A percentile compares a stretch with the other conserved stretches of the same genome.
Evolutionary conservation across 2,888 invertebrate genomes (phyloP).

Genomic region (Archips crataeganus): DNA sequence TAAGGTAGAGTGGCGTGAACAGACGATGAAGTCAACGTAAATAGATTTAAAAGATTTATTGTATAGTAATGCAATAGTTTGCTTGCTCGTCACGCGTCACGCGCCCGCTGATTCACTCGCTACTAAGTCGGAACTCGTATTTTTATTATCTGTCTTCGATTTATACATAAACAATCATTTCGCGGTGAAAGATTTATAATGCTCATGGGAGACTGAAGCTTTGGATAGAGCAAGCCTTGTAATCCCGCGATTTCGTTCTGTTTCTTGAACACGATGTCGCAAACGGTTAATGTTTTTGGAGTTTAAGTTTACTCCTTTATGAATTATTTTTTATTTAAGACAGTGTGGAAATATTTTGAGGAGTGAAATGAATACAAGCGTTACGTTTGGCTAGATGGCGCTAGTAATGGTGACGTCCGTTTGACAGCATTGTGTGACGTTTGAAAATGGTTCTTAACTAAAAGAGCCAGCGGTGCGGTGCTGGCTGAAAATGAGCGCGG

Average conservation of each 20-base stretch:
- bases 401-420: too few species aligned
- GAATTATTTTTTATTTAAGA: too few species aligned
- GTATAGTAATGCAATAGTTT: neutral
- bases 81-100: slow-evolving; percentile 7
- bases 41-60: neutral
- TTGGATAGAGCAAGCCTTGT: neutral
- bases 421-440: too few species aligned
- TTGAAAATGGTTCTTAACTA: too few species aligned
- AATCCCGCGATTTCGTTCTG: too few species aligned
- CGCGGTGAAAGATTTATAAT: neutral
- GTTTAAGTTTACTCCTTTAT: too few species aligned
- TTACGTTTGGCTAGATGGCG: too few species aligned
- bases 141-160: slow-evolving; percentile 2
- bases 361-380: too few species aligned
- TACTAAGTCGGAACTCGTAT: neutral
- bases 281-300: neutral
- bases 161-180: neutral
- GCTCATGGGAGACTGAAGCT: neutral
- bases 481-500: too few species aligned
- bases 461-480: too few species aligned
- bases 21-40: neutral
- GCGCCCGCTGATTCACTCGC: neutral
- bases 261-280: neutral
- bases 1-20: neutral
- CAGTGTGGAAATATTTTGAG: too few species aligned